Base-by-base conservation (phyloP, 1,140 invertebrate species). In the Schmidtea mediterranea region DNA sequence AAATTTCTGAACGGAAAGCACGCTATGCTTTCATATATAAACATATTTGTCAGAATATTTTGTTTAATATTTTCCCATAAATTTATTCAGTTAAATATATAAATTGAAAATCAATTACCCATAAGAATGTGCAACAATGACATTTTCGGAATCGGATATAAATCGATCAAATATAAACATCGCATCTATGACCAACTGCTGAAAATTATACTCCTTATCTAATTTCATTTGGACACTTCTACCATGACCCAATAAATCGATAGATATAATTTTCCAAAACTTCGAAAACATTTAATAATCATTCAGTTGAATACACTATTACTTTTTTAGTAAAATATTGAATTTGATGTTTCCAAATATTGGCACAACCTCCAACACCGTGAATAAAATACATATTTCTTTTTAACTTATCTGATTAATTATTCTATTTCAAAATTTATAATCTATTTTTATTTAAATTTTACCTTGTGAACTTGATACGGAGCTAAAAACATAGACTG, bases 331-430 rank as follows among this genome's bases (percentile, higher is more conserved):
- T 60, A 58, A 79, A 75, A 60, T 73, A 75, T 24, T 68, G 59
- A 1, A 77, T 63, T 54, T 77, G 73, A 43, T 69, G 55, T 48
- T 69, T 69, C 69, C 77, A 79, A 19, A 74, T 62, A 52, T 76
- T 73, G n/a, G 74, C 72, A 2, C 73, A 75, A 9, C 73, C 74
- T 6, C 76, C 76, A 51, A 78, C 75, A 6, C 76, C 76, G 59
- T 79, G 77, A 19, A 78, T 65, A 53, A 79, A 75, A 48, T 77
- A 73, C 49, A 78, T 63, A 21, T 23, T 24, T n/a, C 22, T 37
- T 19, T 2, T 23, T 6, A 19, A 10, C 10, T 3, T 32, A 6
- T 32, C 26, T 32, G 10, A 32, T 6, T 32, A 32, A 32, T 32
- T 32, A 32, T 32, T 32, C 10, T 32, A 32, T 6, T 32, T n/a